A percentile compares a stretch with the other conserved stretches of the same genome.
Conservation (phyloP, 1,140 invertebrate genomes). For the Conus ventricosus region DNA sequence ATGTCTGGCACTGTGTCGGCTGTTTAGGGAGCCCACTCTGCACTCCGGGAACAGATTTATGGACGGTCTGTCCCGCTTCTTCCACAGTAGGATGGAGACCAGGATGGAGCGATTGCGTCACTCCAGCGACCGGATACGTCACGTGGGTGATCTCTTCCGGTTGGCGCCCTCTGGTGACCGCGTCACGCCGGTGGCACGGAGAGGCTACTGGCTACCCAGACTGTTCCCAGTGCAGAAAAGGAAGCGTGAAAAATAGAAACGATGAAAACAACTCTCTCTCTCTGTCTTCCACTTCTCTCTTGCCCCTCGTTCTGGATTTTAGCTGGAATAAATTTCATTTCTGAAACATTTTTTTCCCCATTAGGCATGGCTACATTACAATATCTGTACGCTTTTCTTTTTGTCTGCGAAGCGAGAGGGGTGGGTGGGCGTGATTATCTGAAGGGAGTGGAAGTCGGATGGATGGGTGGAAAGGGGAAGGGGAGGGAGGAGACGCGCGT, state of each 20-base stretch:
- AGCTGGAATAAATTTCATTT: too few relatives aligned
- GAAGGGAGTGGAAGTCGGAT: too few relatives aligned
- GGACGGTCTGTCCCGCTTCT: slow-evolving; percentile 10
- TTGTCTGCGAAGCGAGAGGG: too few relatives aligned
- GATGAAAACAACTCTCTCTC: too few relatives aligned
- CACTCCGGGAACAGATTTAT: neutral
- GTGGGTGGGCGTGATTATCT: too few relatives aligned
- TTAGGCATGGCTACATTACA: too few relatives aligned
- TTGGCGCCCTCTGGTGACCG: slow-evolving; percentile 18
- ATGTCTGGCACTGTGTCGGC: neutral
- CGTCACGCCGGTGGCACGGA: neutral
- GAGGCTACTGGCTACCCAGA: neutral
- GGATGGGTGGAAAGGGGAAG: too few relatives aligned
- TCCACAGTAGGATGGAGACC: slow-evolving; percentile 6
- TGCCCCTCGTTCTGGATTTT: too few relatives aligned
- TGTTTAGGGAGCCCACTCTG: neutral
- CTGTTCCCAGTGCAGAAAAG: neutral
- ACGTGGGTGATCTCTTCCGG: slow-evolving; percentile 4
- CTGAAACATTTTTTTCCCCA: too few relatives aligned
- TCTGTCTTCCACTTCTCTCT: too few relatives aligned
- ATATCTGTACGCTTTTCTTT: too few relatives aligned
- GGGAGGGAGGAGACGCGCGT: too few relatives aligned
- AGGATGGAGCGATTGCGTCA: neutral
- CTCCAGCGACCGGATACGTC: neutral
- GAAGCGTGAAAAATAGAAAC: neutral